phyloP scores from a whole-genome alignment of 2,113 vertebrate genomes.

The Nesoenas mayeri region DNA sequence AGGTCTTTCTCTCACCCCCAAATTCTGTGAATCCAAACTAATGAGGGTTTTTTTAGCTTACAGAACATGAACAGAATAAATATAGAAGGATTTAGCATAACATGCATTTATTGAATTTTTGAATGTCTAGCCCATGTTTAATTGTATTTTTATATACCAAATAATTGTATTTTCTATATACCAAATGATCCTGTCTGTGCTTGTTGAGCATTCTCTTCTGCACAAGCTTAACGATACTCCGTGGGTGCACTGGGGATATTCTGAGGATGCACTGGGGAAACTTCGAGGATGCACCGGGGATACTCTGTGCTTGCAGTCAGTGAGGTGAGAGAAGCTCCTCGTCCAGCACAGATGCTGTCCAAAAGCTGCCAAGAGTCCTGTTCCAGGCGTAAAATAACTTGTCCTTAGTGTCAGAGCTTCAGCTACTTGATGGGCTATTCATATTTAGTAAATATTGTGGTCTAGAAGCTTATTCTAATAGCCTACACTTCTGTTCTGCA shows the following conservation, averaged over 20 bases:
- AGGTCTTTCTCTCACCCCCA: neutral
- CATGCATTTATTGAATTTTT: neutral
- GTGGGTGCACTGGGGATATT: neutral
- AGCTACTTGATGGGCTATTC: neutral
- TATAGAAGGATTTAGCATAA: neutral
- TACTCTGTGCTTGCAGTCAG: too few relatives aligned
- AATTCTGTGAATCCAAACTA: neutral
- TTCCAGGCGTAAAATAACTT: neutral
- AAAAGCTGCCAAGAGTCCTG: neutral
- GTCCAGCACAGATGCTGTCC: neutral
- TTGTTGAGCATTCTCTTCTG: rapidly evolving
- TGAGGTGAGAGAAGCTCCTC: neutral
- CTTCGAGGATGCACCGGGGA: neutral
- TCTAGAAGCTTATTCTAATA: neutral
- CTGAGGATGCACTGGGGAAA: too few relatives aligned
- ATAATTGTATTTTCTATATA: neutral
- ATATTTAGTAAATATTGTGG: neutral
- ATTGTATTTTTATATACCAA: neutral
- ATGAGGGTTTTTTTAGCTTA: neutral
- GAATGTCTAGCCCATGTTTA: neutral
- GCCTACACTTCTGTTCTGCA: neutral
- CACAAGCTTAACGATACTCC: too few relatives aligned
- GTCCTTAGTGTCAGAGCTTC: neutral
- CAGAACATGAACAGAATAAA: neutral
- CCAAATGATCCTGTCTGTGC: neutral